A percentile compares a stretch with the other conserved stretches of the same genome.
Evolutionary conservation across 2,888 invertebrate genomes (phyloP).

Genomic region (Sesia apiformis): DNA sequence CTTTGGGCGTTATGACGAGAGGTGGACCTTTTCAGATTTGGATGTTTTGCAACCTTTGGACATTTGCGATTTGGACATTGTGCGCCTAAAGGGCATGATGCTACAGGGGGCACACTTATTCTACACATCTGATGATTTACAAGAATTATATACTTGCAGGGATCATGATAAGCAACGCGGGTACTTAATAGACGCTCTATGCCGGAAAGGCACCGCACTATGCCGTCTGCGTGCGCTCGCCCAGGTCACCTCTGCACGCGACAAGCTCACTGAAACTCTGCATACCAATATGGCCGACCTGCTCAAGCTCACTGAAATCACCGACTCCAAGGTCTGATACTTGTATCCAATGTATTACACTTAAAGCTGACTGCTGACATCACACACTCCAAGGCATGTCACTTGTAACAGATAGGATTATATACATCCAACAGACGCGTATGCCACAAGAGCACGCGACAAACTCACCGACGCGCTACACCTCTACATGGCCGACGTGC

Average conservation of each 20-base stretch:
- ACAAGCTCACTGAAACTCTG: conserved; percentile 69
- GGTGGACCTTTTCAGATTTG: no score
- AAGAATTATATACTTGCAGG: conserved; percentile 41
- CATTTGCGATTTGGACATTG: no score
- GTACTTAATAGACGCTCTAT: conserved; percentile 85
- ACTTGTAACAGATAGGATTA: no score
- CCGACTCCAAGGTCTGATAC: conserved; percentile 80
- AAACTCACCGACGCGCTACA: conserved; percentile 69
- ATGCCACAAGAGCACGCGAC: conserved; percentile 16
- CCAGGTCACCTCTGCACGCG: conserved; percentile 60
- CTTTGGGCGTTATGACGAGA: no score
- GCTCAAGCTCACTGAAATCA: conserved; percentile 86
- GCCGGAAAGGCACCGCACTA: conserved; percentile 82
- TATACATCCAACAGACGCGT: no score
- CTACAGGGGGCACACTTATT: no score
- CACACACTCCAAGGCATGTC: no score
- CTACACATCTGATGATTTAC: no score
- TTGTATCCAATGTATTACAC: no score
- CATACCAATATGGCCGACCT: conserved; percentile 68
- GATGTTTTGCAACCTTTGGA: no score
- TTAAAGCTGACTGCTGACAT: no score
- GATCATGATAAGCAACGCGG: conserved; percentile 90
- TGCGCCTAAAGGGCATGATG: no score
- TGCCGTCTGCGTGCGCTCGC: conserved; percentile 74
- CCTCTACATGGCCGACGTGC: conserved; percentile 70